Base-by-base conservation (phyloP, 2,113 vertebrate genomes). In the Phyllostomus discolor region DNA sequence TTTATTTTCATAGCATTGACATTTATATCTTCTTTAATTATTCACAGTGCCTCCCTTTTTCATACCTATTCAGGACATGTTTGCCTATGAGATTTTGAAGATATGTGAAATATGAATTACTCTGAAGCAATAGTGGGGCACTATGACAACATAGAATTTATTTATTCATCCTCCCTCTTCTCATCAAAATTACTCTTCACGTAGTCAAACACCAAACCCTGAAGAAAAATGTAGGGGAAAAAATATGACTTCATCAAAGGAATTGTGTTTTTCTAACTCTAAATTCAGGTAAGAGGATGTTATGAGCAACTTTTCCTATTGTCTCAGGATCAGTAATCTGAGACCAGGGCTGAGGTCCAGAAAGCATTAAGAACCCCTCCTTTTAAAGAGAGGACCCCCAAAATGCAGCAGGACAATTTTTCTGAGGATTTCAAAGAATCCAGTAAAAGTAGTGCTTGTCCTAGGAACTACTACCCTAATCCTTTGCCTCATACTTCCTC, bases 1-100 rank as follows among this genome's bases (percentile, higher is more conserved):
- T 94, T 85, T 85, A 69, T 92, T 85, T 97, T 89, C 43, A 97
- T 33, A 28, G 41, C n/a, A 17, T 69, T 92, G 48, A 62, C 28
- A 69, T 33, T 33, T 38, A 17, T 17, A 52, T 62, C n/a, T 64
- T 64, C 24, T 33, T 80, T 81, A 88, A 52, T 92, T 57, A 52
- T 10, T 80, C 72, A 75, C 17, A 2, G 10, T n/a, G n/a, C 43
- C 19, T 81, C 52, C 59, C n/a, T 54, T 73, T 46, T 73, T 87
- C 54, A 80, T 8, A 73, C 28, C n/a, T 43, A 46, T 31, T 75
- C 31, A 79, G 35, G 35, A 72, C 33, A 72, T 59, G 20, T 79
- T 92, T 76, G 35, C 35, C 35, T 48, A 16, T 41, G 7, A 50
- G 14, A 86, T 90, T 90, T 59, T 67, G n/a, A 78, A 94, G 70